Base-by-base conservation (phyloP, 2,797 vertebrate species). In the Tenualosa thibaudeaui region DNA sequence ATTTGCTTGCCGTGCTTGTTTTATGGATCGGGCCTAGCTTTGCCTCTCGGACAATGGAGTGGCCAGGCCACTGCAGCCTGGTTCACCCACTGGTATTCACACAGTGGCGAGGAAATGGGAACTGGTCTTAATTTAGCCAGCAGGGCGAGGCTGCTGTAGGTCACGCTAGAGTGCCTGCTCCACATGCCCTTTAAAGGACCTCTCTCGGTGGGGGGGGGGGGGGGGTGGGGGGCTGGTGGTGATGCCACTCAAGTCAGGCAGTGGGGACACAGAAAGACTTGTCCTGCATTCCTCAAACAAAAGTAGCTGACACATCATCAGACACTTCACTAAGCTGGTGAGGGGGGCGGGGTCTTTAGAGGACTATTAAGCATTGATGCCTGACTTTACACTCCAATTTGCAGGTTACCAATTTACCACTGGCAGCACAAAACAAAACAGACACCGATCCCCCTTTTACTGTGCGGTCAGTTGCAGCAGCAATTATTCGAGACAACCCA, bases 151-250 rank as follows among this genome's bases (percentile, higher is more conserved):
- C 71, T 26, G 54, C 22, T 4, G 82, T 22, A 22, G 56, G 85
- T 82, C 65, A 58, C 82, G 81, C 56, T 8, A 49, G 50, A 13
- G 31, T 43, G 60, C 60, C 46, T 49, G 82, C 82, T 40, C 56
- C 65, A 56, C 58, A 65, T 87, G 83, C 71, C 83, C 86, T 85
- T 87, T 83, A 85, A 83, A 87, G 84, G 86, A 13, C 53, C 56
- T 68, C 53, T 81, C 56, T 40, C 71, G 5, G 40, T 40, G 68
- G 3, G 71, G 40, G 13, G 81, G 15, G 17, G 71, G 68, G 13
- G 71, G 40, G 15, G 71, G 40, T 3, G 81, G 15, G 17, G 71
- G 68, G 13, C 40, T 17, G 15, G 2, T 43, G 60, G 15, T 22
- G 8, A 43, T 68, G 65, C 82, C 40, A 40, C 60, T 75, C 15